A percentile compares a stretch with the other conserved stretches of the same genome.
Evolutionary conservation across 2,797 vertebrate species (phyloP).

Genomic region (Tokudaia muenninki): DNA sequence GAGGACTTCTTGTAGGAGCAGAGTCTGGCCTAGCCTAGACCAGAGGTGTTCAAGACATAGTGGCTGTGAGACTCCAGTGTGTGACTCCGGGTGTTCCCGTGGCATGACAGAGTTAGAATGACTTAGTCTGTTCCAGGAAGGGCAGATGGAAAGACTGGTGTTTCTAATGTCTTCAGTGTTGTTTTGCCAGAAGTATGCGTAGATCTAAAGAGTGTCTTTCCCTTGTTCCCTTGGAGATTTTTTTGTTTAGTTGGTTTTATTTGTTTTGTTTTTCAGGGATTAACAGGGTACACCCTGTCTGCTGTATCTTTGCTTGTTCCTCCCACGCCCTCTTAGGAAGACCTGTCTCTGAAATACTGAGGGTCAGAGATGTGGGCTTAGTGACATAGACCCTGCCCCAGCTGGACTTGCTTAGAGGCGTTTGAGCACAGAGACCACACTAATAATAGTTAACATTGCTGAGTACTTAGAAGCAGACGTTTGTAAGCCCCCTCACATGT

Average conservation of each 20-base stretch:
- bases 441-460: not conserved
- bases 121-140: not conserved
- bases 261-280: not conserved
- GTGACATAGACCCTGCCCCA: not conserved
- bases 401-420: not conserved
- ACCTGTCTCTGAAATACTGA: not conserved
- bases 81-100: not conserved
- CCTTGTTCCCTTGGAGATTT: not conserved
- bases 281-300: not conserved
- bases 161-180: slow-evolving; percentile 6
- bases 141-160: not conserved
- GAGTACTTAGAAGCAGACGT: not conserved
- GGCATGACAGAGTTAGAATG: not conserved
- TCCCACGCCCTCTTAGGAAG: not conserved
- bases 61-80: not conserved
- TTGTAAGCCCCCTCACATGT: not conserved
- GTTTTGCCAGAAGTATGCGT: slow-evolving; percentile 12
- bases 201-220: not conserved
- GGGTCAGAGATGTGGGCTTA: not conserved
- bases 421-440: not conserved
- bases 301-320: not conserved
- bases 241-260: not conserved
- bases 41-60: not conserved
- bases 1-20: not conserved
- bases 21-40: not conserved